Evolutionary conservation across 2,888 invertebrate genomes (phyloP).

Genomic region (Norana najaformis): DNA sequence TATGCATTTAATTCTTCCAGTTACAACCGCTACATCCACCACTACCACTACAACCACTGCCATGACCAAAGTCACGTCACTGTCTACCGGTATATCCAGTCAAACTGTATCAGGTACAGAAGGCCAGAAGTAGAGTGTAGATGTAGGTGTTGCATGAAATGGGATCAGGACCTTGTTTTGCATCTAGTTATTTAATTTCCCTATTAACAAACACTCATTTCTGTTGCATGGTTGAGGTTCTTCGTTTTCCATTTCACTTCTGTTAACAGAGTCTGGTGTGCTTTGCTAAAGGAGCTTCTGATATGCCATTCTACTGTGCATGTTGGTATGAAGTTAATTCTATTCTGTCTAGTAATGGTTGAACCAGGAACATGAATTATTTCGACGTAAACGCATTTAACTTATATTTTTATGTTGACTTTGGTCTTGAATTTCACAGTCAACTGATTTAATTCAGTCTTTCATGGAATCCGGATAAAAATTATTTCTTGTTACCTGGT

Average conservation of each 20-base stretch:
- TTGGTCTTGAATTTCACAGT: background rate
- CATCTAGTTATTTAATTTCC: background rate
- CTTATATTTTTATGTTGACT: background rate
- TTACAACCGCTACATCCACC: background rate
- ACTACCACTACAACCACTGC: background rate
- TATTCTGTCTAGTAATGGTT: background rate
- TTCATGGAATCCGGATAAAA: background rate
- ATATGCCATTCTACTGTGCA: background rate
- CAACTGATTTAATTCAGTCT: background rate
- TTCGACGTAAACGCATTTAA: background rate
- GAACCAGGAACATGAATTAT: background rate
- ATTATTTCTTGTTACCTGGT: background rate
- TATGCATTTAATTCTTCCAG: slow-evolving; percentile 10
- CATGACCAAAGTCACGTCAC: background rate
- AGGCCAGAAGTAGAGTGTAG: background rate
- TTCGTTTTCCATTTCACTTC: background rate
- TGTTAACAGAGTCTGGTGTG: background rate
- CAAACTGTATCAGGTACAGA: background rate
- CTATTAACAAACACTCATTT: background rate
- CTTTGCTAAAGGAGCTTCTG: background rate
- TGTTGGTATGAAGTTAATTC: background rate
- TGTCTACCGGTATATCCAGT: too few species aligned
- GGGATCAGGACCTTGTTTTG: background rate
- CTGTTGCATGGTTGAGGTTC: background rate
- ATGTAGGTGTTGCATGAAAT: background rate